A percentile compares a stretch with the other conserved stretches of the same genome.
Evolutionary conservation across 2,113 vertebrate genomes (phyloP).

Genomic region (Bubo scandiacus): DNA sequence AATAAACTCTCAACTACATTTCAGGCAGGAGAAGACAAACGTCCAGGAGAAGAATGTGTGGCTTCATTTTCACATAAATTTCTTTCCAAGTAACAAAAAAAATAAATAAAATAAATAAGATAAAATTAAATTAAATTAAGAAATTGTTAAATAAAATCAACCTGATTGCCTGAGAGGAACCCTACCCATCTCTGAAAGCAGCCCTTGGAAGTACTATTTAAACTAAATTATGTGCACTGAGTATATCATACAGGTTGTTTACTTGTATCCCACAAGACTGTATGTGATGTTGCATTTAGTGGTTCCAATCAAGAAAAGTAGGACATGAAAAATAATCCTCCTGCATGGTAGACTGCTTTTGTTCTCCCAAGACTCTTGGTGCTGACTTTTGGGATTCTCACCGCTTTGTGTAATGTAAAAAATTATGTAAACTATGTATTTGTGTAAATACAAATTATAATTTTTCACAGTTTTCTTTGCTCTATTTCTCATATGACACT

Average conservation of each 20-base stretch:
- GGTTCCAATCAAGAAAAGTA: background rate
- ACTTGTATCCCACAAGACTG: background rate
- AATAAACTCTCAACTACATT: slow-evolving; percentile 32
- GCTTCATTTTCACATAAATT: background rate
- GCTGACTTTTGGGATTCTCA: background rate
- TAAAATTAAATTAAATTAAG: background rate
- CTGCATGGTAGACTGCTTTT: background rate
- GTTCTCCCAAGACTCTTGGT: background rate
- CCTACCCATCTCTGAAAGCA: background rate
- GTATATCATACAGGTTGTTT: background rate
- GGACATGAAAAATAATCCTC: background rate
- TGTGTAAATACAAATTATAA: background rate
- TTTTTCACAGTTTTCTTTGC: background rate
- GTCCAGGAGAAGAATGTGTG: background rate
- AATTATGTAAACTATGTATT: background rate
- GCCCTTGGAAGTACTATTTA: background rate
- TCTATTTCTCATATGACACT: background rate
- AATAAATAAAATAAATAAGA: background rate
- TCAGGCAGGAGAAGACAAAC: slow-evolving; percentile 6
- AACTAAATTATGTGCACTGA: background rate
- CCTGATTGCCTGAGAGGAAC: background rate
- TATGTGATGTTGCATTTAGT: background rate
- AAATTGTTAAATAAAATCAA: background rate
- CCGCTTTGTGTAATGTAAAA: background rate
- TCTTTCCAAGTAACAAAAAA: background rate